phyloP scores from a whole-genome alignment of 2,113 vertebrate genomes.

The Oreochromis spilurus region DNA sequence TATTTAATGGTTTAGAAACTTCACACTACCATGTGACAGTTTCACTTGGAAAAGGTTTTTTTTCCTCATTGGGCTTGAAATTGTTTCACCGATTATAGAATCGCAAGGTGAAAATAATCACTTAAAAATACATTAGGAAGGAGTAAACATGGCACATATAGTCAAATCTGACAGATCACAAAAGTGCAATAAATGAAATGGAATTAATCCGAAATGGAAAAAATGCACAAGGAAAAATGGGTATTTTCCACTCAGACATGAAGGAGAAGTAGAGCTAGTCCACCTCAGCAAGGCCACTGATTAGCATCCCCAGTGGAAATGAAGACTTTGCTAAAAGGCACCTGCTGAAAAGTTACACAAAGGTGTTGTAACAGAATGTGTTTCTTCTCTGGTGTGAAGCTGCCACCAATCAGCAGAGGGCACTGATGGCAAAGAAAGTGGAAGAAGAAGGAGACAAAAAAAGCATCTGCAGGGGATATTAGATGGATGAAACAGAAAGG shows the following conservation, averaged over 20 bases:
- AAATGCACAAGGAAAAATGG: not conserved
- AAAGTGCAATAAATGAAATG: not conserved
- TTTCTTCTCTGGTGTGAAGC: not conserved
- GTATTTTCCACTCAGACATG: not conserved
- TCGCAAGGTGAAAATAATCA: not conserved
- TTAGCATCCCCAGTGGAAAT: not conserved
- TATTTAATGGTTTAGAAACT: not conserved
- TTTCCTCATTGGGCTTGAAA: not conserved
- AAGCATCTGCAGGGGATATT: not conserved
- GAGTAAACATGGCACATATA: not conserved
- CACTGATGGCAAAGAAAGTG: conserved; percentile 21
- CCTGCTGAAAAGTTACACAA: not conserved
- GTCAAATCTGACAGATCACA: not conserved
- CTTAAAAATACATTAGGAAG: not conserved
- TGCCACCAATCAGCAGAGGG: conserved; percentile 53
- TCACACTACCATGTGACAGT: not conserved
- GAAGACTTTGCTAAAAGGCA: not conserved
- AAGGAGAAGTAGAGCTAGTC: not conserved
- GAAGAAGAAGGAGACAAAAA: not conserved
- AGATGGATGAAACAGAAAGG: not conserved
- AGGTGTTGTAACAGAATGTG: not conserved
- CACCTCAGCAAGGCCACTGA: not conserved
- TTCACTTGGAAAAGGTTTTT: not conserved
- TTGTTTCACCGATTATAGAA: not conserved
- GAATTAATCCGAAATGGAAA: not conserved